These are phyloP conservation scores for Dendroctonus valens DNA, from an alignment of 1,140 invertebrate genomes.

Conservation along the genomic window DNA sequence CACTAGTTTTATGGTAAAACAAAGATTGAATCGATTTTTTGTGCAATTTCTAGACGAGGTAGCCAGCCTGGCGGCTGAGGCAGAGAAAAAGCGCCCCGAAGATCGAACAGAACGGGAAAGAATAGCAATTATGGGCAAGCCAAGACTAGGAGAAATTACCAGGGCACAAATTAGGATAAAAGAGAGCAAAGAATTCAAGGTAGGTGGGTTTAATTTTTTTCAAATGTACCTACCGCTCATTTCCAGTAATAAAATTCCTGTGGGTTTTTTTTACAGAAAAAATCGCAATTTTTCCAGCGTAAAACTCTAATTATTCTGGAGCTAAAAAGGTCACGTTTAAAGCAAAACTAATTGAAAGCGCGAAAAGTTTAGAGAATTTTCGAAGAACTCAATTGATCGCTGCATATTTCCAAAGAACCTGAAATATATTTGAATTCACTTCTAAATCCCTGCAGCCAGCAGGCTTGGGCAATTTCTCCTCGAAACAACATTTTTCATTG, in stretches of 20 bases:
- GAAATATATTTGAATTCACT: no score
- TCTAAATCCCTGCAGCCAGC: neutral
- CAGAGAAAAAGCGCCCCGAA: slow-evolving; percentile 62
- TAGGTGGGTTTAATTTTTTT: slow-evolving; percentile 49
- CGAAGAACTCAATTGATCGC: no score
- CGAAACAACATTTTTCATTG: neutral
- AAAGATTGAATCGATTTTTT: neutral
- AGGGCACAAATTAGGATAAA: slow-evolving; percentile 86
- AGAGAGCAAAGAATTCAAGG: slow-evolving; percentile 98
- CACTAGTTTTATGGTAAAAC: no score
- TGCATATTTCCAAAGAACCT: no score
- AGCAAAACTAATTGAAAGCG: neutral
- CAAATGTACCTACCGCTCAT: neutral
- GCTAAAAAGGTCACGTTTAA: neutral
- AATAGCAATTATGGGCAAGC: slow-evolving; percentile 87
- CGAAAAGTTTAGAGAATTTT: no score
- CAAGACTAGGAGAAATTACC: slow-evolving; percentile 81
- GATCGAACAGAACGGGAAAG: slow-evolving; percentile 77
- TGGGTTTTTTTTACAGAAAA: no score
- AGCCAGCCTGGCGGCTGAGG: slow-evolving; percentile 58
- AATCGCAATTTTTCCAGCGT: neutral
- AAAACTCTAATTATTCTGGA: neutral
- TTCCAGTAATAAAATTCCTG: no score
- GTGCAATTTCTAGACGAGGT: slow-evolving; percentile 53
- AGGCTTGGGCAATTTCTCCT: neutral